Percentiles rank a stretch among this genome's conserved stretches.
These are phyloP conservation scores for Criorhina ranunculi DNA, from an alignment of 2,888 invertebrate species.

Conservation along the genomic window DNA sequence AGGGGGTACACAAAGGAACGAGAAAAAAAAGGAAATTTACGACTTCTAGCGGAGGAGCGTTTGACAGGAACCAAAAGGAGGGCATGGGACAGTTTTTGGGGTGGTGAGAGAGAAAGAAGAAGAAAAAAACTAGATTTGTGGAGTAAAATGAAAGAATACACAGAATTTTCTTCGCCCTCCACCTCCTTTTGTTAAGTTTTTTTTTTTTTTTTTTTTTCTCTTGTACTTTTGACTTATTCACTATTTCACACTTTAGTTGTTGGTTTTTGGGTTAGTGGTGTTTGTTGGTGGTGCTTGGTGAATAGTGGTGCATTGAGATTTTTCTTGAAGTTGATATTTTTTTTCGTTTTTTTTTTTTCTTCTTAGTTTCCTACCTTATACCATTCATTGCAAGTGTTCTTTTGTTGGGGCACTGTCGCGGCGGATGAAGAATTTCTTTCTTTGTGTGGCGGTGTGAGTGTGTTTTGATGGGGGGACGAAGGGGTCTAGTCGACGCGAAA, in stretches of 20 bases:
- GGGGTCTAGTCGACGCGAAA: conserved; percentile 27
- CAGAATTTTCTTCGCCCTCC: conserved; percentile 54
- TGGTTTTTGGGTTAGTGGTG: conserved; percentile 45
- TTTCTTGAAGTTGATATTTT: conserved; percentile 32
- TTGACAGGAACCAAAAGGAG: conserved; percentile 56
- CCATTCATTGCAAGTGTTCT: conserved; percentile 73
- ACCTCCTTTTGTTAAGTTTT: conserved; percentile 39
- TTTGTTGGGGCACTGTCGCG: conserved; percentile 60
- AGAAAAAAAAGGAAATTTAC: conserved; percentile 26
- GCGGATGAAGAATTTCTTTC: conserved; percentile 45
- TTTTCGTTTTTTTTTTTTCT: conserved; percentile 22
- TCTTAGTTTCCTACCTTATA: conserved; percentile 63
- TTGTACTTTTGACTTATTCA: conserved; percentile 12
- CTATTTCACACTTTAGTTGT: conserved; percentile 50
- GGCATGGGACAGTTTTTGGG: conserved; percentile 45
- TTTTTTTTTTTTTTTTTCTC: conserved; percentile 21
- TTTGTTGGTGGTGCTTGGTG: conserved; percentile 31
- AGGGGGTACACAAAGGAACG: conserved; percentile 30
- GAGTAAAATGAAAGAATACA: conserved; percentile 64
- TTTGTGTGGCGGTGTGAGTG: conserved; percentile 40
- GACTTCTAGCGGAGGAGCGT: conserved; percentile 48
- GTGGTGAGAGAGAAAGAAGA: conserved; percentile 7
- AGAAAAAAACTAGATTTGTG: conserved; percentile 29
- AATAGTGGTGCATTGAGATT: conserved; percentile 51
- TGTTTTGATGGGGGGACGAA: conserved; percentile 27